Evolutionary conservation across 1,140 invertebrate species (phyloP), one percentile per base, ranked within the genome.

Genomic region (Drosophila kanapiae): DNA sequence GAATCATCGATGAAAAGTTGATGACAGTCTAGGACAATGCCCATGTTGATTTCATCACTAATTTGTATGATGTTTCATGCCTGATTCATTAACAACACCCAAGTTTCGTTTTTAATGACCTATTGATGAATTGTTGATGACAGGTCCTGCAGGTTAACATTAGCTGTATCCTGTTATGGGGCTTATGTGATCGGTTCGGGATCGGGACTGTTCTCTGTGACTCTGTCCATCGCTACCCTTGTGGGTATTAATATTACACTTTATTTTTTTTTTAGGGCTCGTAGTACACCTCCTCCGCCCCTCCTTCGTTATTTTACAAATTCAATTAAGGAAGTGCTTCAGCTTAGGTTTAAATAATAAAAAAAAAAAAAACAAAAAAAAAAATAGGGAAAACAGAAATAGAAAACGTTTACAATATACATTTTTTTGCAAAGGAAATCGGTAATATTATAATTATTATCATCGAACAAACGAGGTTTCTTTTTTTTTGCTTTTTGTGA

Each of bases 281-380:
- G 18, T 18, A 45, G 8, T n/a, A 51, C 11, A 27, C 29, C 29
- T 27, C 47, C 33, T 48, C 29, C 54, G 9, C n/a, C 38, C 38
- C 38, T 60, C 23, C 33, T 6, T 59, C 11, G 40, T 40, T 51
- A 82, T 74, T 82, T 79, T 75, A 77, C 76, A 83, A 77, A 76
- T 83, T 80, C 59, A 57, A 78, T 83, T 76, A 84, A 80, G 81
- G 76, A 84, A 83, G 47, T 84, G 49, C 61, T 54, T 35, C 47
- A 51, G 60, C 43, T 71, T 76, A 56, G 45, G 27, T 60, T 67
- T 54, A 56, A 49, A 23, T 40, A 57, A 45, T 40, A 68, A 31
- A 65, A n/a, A 14, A 61, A 53, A 53, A 54, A 54, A 10, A 23
- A 38, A 38, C 4, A 38, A 35, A 54, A 14, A 54, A 37, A 51